Base-by-base conservation (phyloP, 2,888 invertebrate genomes). In the Eustalomyia histrio region DNA sequence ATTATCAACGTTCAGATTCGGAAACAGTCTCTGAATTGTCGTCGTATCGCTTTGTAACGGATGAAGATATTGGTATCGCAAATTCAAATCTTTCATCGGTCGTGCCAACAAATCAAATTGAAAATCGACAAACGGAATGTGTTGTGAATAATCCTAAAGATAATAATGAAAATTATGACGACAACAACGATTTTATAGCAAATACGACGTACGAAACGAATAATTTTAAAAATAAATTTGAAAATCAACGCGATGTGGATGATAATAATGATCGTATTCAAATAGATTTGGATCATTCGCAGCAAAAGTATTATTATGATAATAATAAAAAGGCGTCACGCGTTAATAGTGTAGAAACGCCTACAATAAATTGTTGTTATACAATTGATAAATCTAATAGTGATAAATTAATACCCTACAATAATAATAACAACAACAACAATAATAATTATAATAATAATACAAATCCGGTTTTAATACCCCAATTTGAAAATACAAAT, bases 21-120 rank as follows among this genome's bases (percentile, higher is more conserved):
- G 86, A 88, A 87, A 89, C 89, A 89, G 88, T 88, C 85, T 89
- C 88, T 83, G 88, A 88, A 85, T 85, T 88, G 86, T 89, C 88
- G 87, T 88, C 89, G 86, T 87, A 87, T 85, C 87, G 88, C 84
- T 88, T 89, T 87, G 88, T 89, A 84, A 88, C 88, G 85, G 86
- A 87, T 84, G 88, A 88, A 84, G 87, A 88, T 84, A 68, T 81
- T 71, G 87, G 87, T 82, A 60, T 72, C 24, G 68, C 67, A 60
- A 84, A 82, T 84, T 83, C 71, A 80, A 85, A 83, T 84, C 5
- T 29, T 29, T 83, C 80, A 64, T 80, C 82, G 21, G 35, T 71
- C 57, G 69, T 76, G 69, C 65, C 71, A 50, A 60, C 53, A 55
- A 79, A 73, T 67, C 55, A 47, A 55, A 67, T 43, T 12, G 43